A percentile compares a stretch with the other conserved stretches of the same genome.
Evolutionary conservation across 2,888 invertebrate genomes (phyloP).

Genomic region (Drosophila robusta): DNA sequence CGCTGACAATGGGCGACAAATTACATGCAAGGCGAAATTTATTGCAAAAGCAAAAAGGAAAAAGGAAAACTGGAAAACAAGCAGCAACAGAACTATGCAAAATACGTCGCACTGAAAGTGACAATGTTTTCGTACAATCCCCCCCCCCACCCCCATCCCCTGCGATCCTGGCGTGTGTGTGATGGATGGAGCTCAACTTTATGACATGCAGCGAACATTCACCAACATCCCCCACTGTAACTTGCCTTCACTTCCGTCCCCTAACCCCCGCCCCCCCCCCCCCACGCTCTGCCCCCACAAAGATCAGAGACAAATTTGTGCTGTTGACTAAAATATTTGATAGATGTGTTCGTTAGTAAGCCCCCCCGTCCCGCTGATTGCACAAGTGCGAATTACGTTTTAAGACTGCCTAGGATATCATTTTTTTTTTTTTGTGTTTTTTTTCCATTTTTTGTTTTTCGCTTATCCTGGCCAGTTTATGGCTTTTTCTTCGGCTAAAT

Average conservation of each 20-base stretch:
- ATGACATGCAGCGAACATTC: slow-evolving; percentile 46
- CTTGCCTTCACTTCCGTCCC: slow-evolving; percentile 1
- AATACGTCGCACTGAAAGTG: slow-evolving; percentile 64
- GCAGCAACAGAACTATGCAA: slow-evolving; percentile 54
- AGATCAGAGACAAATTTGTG: slow-evolving; percentile 53
- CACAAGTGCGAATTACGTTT: slow-evolving; percentile 28
- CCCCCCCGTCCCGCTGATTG: slow-evolving; percentile 12
- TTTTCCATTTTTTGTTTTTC: slow-evolving; percentile 16
- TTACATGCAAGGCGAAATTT: slow-evolving; percentile 68
- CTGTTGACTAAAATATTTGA: slow-evolving; percentile 57
- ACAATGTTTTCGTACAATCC: slow-evolving; percentile 49
- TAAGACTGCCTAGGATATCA: slow-evolving; percentile 12
- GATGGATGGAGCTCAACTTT: slow-evolving; percentile 72
- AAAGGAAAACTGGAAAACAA: slow-evolving; percentile 8
- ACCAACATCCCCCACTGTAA: slow-evolving; percentile 19
- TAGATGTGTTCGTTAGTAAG: slow-evolving; percentile 40
- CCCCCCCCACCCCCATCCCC: not conserved
- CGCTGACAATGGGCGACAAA: slow-evolving; percentile 72
- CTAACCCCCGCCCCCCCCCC: too few relatives aligned
- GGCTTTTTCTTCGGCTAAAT: slow-evolving; percentile 45
- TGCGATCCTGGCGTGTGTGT: slow-evolving; percentile 21
- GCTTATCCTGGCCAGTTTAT: slow-evolving; percentile 41
- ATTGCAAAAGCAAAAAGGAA: slow-evolving; percentile 36
- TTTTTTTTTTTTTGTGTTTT: slow-evolving; percentile 17
- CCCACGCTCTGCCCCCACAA: not conserved